Evolutionary conservation across 1,140 invertebrate species (phyloP).

Genomic region (Metaphire vulgaris): DNA sequence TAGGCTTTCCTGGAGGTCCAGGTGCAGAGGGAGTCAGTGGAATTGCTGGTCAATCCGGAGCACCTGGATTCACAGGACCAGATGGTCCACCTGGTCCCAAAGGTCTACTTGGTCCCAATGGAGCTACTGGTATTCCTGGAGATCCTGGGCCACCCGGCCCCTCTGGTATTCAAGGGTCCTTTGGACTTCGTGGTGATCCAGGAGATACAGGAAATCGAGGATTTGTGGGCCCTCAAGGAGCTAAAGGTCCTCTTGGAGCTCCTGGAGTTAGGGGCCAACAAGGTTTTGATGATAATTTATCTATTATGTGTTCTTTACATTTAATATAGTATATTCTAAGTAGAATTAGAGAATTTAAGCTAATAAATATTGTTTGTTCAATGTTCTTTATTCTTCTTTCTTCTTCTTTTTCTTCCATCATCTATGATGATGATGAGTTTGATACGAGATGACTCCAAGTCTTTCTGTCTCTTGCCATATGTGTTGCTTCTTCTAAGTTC

Average conservation of each 20-base stretch:
- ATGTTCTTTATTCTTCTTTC: no score
- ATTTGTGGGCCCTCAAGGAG: neutral
- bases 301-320: no score
- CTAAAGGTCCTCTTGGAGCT: neutral
- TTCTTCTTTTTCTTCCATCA: no score
- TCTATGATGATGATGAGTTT: no score
- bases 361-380: no score
- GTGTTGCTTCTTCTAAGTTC: no score
- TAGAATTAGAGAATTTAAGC: no score
- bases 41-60: conserved; percentile 11
- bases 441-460: no score
- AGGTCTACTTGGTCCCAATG: neutral
- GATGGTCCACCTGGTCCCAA: neutral
- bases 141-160: neutral
- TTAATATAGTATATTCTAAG: no score
- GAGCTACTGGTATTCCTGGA: conserved; percentile 7
- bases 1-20: neutral
- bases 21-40: neutral
- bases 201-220: neutral
- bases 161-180: neutral
- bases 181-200: neutral
- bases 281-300: no score
- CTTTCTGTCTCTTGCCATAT: no score
- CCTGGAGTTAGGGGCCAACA: conserved; percentile 7
- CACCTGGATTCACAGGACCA: neutral